These are phyloP conservation scores for Leptocoma aspasia DNA, from an alignment of 2,113 vertebrate genomes.

Conservation along the genomic window DNA sequence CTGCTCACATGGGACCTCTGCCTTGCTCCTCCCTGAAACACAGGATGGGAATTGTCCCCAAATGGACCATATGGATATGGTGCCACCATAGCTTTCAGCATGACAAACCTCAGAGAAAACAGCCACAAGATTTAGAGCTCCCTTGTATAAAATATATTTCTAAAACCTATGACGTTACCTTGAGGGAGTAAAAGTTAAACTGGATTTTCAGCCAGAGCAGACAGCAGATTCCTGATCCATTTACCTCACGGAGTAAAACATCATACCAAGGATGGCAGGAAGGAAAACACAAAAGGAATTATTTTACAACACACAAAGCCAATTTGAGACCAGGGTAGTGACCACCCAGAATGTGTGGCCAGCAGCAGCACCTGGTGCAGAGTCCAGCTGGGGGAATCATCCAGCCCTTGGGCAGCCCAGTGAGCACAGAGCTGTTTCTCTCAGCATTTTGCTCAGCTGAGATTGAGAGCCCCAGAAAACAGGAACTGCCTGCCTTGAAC, in stretches of 20 bases:
- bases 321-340: background rate
- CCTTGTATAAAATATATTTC: background rate
- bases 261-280: background rate
- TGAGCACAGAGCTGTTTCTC: background rate
- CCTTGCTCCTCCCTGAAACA: background rate
- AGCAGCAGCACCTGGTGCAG: background rate
- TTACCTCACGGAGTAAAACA: background rate
- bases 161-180: background rate
- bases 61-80: accelerated
- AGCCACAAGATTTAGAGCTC: background rate
- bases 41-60: background rate
- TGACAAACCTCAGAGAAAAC: background rate
- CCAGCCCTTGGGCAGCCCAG: background rate
- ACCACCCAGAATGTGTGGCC: background rate
- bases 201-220: background rate
- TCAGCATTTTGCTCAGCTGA: background rate
- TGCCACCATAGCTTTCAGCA: background rate
- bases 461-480: background rate
- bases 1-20: background rate
- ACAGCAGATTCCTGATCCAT: background rate
- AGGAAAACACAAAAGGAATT: background rate
- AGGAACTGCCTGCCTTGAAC: background rate
- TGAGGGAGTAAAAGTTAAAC: background rate
- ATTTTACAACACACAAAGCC: background rate
- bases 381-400: background rate